These are phyloP conservation scores for Chaetogeoica ovagalla DNA, from an alignment of 2,888 invertebrate genomes.

Conservation along the genomic window DNA sequence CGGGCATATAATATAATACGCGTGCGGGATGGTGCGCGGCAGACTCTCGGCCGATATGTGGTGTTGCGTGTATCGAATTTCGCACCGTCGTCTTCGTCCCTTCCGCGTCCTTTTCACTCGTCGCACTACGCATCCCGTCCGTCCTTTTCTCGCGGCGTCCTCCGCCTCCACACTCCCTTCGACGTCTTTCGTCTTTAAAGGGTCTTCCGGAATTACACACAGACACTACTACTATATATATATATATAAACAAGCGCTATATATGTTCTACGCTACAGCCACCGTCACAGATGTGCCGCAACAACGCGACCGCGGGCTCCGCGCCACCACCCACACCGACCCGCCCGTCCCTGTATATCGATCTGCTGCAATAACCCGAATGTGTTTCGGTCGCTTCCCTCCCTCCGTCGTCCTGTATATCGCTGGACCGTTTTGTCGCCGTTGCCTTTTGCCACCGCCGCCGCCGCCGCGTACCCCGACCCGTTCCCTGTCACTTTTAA, in stretches of 20 bases:
- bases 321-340: background rate
- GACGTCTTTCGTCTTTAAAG: conserved; percentile 24
- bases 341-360: conserved; percentile 15
- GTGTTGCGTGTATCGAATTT: conserved; percentile 3
- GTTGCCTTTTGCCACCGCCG: background rate
- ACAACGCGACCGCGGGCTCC: background rate
- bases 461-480: too few species aligned
- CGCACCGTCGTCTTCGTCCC: conserved; percentile 13
- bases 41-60: background rate
- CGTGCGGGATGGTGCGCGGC: background rate
- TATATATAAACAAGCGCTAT: too few species aligned
- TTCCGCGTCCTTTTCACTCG: background rate
- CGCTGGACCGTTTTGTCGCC: conserved; percentile 29
- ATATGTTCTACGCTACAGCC: too few species aligned
- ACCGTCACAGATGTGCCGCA: too few species aligned
- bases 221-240: background rate
- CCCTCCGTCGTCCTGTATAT: background rate
- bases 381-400: conserved; percentile 43
- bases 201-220: conserved; percentile 34
- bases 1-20: too few species aligned
- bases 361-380: conserved; percentile 50
- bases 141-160: background rate
- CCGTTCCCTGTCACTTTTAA: background rate
- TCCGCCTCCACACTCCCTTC: background rate
- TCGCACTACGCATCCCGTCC: background rate